These are phyloP conservation scores for Epinephelus coioides DNA, from an alignment of 2,797 vertebrate species.

Conservation along the genomic window DNA sequence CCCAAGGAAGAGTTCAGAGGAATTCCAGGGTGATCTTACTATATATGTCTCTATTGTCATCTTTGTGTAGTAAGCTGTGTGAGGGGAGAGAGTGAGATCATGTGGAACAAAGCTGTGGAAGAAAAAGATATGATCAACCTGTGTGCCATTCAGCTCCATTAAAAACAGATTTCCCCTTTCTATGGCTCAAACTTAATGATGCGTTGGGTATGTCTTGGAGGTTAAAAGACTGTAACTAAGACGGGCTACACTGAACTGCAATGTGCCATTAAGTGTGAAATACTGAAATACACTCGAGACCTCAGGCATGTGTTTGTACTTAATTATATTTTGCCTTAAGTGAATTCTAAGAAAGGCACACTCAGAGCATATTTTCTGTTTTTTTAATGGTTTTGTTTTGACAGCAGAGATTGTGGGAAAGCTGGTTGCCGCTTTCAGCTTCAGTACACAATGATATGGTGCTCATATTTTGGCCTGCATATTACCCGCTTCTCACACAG, in stretches of 20 bases:
- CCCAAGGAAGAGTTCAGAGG: slow-evolving; percentile 10
- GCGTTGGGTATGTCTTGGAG: slow-evolving; percentile 32
- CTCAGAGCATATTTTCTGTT: not conserved
- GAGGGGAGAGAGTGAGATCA: slow-evolving; percentile 24
- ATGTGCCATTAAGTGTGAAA: slow-evolving; percentile 23
- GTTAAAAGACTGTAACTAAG: slow-evolving; percentile 52
- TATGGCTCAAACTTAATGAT: slow-evolving; percentile 36
- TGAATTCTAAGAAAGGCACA: not conserved
- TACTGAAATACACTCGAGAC: slow-evolving; percentile 1
- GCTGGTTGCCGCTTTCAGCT: not conserved
- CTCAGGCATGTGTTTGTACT: slow-evolving; percentile 15
- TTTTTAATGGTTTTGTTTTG: slow-evolving; percentile 9
- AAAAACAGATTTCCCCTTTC: slow-evolving; percentile 45
- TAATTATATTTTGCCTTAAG: slow-evolving; percentile 9
- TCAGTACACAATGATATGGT: not conserved
- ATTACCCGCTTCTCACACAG: not conserved
- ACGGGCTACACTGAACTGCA: slow-evolving; percentile 9
- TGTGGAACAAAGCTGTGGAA: slow-evolving; percentile 48
- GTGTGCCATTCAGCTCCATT: slow-evolving; percentile 59
- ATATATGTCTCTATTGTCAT: slow-evolving; percentile 39
- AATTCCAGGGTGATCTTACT: not conserved
- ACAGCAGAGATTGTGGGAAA: not conserved
- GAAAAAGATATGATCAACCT: slow-evolving; percentile 50
- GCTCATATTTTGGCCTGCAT: not conserved
- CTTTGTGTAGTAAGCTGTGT: not conserved